Conservation (phyloP, 2,113 vertebrate species). For the Tragelaphus scriptus region DNA sequence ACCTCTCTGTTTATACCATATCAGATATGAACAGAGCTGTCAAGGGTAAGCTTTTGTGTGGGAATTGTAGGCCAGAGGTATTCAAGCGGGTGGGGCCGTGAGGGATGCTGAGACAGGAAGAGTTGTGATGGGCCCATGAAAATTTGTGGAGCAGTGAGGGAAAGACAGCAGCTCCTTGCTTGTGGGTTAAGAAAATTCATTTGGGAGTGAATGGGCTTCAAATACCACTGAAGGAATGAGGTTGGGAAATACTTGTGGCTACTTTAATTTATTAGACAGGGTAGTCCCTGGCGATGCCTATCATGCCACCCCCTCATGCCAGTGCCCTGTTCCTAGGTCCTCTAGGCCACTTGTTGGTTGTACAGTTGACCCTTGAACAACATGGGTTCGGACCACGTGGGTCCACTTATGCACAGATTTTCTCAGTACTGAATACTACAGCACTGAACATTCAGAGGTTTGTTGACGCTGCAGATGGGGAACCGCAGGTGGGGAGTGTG, state of each 20-base stretch:
- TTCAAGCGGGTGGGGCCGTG: background rate
- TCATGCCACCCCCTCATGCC: too few relatives aligned
- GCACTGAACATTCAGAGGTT: background rate
- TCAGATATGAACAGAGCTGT: background rate
- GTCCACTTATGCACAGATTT: background rate
- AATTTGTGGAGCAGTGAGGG: background rate
- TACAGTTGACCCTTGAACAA: background rate
- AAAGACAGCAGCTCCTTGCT: background rate
- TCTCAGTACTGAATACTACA: background rate
- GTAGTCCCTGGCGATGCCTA: background rate
- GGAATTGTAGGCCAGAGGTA: background rate
- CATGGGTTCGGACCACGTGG: accelerated
- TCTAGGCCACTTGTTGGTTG: background rate
- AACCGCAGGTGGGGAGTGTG: background rate
- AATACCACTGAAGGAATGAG: background rate
- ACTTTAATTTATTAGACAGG: background rate
- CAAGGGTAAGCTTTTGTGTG: background rate
- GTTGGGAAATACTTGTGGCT: background rate
- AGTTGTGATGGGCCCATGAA: background rate
- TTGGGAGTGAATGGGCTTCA: background rate
- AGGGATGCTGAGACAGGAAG: background rate
- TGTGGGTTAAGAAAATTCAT: background rate
- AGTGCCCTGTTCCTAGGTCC: background rate
- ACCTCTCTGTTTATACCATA: background rate
- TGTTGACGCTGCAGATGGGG: background rate